phyloP scores from a whole-genome alignment of 2,888 invertebrate species.

The Eremobia ochroleuca region DNA sequence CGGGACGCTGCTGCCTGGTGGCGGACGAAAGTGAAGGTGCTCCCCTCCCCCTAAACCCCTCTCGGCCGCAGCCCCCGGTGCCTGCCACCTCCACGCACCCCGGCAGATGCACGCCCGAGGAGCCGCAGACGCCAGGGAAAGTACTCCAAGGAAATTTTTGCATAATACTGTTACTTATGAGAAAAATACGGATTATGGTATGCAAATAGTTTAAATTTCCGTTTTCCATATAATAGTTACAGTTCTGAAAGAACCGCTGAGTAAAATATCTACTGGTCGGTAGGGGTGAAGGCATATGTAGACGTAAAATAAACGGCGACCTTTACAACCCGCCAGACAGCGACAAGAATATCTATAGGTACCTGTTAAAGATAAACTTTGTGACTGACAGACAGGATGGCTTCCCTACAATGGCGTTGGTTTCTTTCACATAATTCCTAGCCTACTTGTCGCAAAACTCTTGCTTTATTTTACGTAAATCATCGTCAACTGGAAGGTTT shows the following conservation, averaged over 20 bases:
- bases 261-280: neutral
- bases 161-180: constrained; percentile 61
- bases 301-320: constrained; percentile 11
- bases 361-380: constrained; percentile 26
- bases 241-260: neutral
- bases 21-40: constrained; percentile 84
- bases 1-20: constrained; percentile 69
- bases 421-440: constrained; percentile 9
- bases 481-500: neutral
- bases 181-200: constrained; percentile 47
- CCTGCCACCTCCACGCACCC: constrained; percentile 63
- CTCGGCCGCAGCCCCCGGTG: constrained; percentile 46
- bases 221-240: constrained; percentile 1
- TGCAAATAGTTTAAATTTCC: constrained; percentile 49
- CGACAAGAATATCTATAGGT: neutral
- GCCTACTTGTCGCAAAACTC: neutral
- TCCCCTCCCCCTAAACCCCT: constrained; percentile 57
- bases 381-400: neutral
- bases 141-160: constrained; percentile 70
- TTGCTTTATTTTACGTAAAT: constrained; percentile 2
- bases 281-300: neutral
- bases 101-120: constrained; percentile 67
- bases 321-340: constrained; percentile 16
- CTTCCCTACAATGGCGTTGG: neutral
- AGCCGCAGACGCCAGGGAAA: constrained; percentile 83